A percentile compares a stretch with the other conserved stretches of the same genome.
Evolutionary conservation across 2,113 vertebrate genomes (phyloP).

Genomic region (Gila orcuttii): DNA sequence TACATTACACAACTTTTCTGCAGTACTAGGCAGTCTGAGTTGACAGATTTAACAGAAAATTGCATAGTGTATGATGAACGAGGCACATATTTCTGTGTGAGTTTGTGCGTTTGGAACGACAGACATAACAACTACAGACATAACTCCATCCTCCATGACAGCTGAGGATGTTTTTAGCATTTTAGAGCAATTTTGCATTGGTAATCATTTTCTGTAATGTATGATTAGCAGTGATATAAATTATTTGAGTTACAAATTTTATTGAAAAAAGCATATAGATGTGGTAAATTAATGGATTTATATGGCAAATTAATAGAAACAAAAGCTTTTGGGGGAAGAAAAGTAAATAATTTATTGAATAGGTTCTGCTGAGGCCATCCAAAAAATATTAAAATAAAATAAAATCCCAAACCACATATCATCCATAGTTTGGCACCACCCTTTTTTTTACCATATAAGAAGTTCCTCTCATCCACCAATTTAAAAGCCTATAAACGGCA

Average conservation of each 20-base stretch:
- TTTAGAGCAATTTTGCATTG: neutral
- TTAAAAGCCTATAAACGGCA: neutral
- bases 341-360: neutral
- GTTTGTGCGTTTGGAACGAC: neutral
- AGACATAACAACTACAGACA: neutral
- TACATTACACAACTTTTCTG: neutral
- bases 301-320: neutral
- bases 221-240: neutral
- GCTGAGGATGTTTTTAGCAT: neutral
- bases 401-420: neutral
- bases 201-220: neutral
- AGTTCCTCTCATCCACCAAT: neutral
- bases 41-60: too few relatives aligned
- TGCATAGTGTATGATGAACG: too few relatives aligned
- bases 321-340: neutral
- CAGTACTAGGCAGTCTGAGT: too few relatives aligned
- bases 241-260: neutral
- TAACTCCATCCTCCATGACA: neutral
- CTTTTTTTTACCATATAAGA: conserved; percentile 3
- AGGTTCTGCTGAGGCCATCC: neutral
- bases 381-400: neutral
- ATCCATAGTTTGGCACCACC: neutral
- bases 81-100: too few relatives aligned
- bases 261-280: neutral
- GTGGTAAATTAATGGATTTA: neutral